These are phyloP conservation scores for Drosophila micromelanica DNA, from an alignment of 1,140 invertebrate genomes.

Conservation along the genomic window DNA sequence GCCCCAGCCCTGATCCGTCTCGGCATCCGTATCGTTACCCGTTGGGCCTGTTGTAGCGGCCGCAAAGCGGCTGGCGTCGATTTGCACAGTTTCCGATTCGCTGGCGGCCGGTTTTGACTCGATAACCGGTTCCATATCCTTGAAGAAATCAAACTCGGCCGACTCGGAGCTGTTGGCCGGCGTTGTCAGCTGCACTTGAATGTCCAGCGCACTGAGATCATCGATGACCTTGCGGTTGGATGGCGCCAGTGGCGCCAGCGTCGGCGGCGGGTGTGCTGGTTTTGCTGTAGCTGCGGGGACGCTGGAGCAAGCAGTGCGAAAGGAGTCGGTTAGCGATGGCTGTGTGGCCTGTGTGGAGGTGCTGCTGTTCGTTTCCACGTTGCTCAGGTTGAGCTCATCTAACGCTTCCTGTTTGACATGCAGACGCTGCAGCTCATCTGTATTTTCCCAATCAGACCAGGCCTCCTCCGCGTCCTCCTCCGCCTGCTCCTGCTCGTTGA, in stretches of 20 bases:
- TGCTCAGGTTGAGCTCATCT: slow-evolving; percentile 23
- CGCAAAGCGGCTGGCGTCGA: slow-evolving; percentile 69
- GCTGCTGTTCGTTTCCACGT: slow-evolving; percentile 43
- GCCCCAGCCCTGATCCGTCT: slow-evolving; percentile 62
- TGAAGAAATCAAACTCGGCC: slow-evolving; percentile 90
- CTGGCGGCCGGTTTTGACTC: slow-evolving; percentile 85
- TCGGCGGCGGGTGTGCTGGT: neutral
- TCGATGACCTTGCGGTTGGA: slow-evolving; percentile 81
- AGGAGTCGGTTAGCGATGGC: slow-evolving; percentile 28
- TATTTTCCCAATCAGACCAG: slow-evolving; percentile 92
- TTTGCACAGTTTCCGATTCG: slow-evolving; percentile 30
- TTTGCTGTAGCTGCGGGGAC: slow-evolving; percentile 7
- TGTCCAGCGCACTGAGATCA: slow-evolving; percentile 90
- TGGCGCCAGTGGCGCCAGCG: neutral
- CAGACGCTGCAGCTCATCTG: slow-evolving; percentile 84
- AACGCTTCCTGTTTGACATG: slow-evolving; percentile 35
- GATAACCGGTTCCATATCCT: slow-evolving; percentile 93
- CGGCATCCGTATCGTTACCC: slow-evolving; percentile 24
- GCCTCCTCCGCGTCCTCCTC: slow-evolving; percentile 84
- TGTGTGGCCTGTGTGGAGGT: slow-evolving; percentile 37
- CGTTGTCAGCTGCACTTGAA: slow-evolving; percentile 87
- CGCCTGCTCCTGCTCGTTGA: slow-evolving; percentile 59
- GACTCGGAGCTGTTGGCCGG: slow-evolving; percentile 84
- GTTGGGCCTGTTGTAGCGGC: slow-evolving; percentile 25
- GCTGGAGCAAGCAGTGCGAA: slow-evolving; percentile 47